A percentile compares a stretch with the other conserved stretches of the same genome.
These are phyloP conservation scores for Phyllotis vaccarum DNA, from an alignment of 2,797 vertebrate species.

Conservation along the genomic window DNA sequence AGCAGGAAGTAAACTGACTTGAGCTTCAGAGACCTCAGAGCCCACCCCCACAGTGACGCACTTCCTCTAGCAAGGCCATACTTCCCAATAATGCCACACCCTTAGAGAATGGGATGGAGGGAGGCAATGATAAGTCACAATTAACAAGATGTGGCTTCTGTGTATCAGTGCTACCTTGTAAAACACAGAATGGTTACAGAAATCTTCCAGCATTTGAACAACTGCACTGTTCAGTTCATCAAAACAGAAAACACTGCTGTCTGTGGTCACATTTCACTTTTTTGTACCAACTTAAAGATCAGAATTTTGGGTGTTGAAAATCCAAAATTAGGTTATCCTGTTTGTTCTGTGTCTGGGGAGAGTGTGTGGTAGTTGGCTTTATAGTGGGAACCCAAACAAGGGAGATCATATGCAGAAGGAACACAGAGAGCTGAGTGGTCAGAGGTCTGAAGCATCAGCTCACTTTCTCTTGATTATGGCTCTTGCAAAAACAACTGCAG, in stretches of 20 bases:
- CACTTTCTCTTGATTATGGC: not conserved
- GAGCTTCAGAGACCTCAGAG: not conserved
- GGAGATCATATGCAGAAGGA: not conserved
- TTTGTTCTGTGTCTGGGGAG: not conserved
- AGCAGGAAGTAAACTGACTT: not conserved
- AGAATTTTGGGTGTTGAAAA: not conserved
- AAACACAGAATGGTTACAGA: not conserved
- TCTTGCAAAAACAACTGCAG: not conserved
- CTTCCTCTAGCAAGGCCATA: not conserved
- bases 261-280: not conserved
- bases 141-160: not conserved
- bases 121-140: not conserved
- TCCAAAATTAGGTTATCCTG: no score
- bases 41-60: not conserved
- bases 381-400: not conserved
- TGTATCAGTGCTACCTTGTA: not conserved
- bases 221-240: not conserved
- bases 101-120: conserved; percentile 2
- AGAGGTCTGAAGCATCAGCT: not conserved
- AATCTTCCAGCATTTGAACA: not conserved
- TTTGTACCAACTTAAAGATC: not conserved
- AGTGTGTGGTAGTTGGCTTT: not conserved
- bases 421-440: not conserved
- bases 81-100: not conserved
- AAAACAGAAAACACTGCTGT: not conserved